These are phyloP conservation scores for Aphaenogaster rudis DNA, from an alignment of 1,140 invertebrate genomes.

Conservation along the genomic window DNA sequence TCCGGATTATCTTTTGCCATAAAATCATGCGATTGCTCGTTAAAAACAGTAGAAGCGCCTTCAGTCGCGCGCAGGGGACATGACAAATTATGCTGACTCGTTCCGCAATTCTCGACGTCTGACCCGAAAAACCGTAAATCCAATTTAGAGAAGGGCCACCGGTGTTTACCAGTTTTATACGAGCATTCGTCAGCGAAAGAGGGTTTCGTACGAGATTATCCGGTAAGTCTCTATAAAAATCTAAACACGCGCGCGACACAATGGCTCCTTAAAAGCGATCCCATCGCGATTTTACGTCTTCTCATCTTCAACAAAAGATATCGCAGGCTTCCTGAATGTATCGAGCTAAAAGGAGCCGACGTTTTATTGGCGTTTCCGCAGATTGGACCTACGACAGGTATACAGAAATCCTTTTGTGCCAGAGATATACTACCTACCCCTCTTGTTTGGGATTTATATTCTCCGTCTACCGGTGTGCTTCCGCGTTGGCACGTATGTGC, in stretches of 20 bases:
- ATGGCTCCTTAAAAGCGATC: conserved; percentile 65
- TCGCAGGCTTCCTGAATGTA: conserved; percentile 50
- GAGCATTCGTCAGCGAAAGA: conserved; percentile 57
- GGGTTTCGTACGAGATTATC: conserved; percentile 66
- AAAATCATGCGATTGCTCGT: conserved; percentile 35
- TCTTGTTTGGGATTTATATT: conserved; percentile 65
- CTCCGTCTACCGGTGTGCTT: conserved; percentile 17
- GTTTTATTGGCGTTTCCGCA: conserved; percentile 70
- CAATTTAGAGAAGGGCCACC: conserved; percentile 65
- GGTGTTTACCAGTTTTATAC: conserved; percentile 66
- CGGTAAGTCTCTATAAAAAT: conserved; percentile 71
- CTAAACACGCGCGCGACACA: conserved; percentile 60
- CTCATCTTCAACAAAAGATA: conserved; percentile 71
- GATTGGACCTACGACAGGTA: conserved; percentile 69
- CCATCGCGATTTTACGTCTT: conserved; percentile 70
- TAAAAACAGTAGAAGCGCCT: conserved; percentile 10
- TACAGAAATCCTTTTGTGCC: conserved; percentile 67
- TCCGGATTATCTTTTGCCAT: conserved; percentile 29
- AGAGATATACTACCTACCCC: conserved; percentile 41
- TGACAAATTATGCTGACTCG: conserved; percentile 48
- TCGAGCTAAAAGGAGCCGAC: conserved; percentile 59
- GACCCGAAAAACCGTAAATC: conserved; percentile 60
- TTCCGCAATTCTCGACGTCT: conserved; percentile 39
- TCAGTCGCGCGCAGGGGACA: background rate
- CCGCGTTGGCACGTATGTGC: conserved; percentile 56